These are phyloP conservation scores for Whitmania pigra DNA, from an alignment of 1,140 invertebrate species.

Conservation along the genomic window DNA sequence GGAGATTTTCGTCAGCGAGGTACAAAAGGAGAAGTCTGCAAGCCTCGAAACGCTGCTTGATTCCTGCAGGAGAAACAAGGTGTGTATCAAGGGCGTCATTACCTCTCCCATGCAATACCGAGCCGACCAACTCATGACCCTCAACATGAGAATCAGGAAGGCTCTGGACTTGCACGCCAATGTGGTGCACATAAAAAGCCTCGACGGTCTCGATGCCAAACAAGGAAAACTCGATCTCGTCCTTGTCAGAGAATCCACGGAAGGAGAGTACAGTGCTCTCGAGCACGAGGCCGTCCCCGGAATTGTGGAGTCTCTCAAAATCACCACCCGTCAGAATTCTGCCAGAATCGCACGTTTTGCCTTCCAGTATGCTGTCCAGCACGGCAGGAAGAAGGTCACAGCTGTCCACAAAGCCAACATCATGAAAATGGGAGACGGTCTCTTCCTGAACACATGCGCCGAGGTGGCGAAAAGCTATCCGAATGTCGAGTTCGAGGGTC, in stretches of 20 bases:
- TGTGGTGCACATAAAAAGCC: constrained; percentile 85
- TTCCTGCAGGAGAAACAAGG: constrained; percentile 76
- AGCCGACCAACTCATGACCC: constrained; percentile 75
- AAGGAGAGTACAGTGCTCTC: constrained; percentile 92
- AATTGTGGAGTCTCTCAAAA: constrained; percentile 93
- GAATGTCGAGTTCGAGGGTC: constrained; percentile 80
- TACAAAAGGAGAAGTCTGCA: constrained; percentile 63
- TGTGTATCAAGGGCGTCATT: constrained; percentile 90
- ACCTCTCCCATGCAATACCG: constrained; percentile 77
- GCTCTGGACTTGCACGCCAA: constrained; percentile 86
- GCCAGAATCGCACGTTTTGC: constrained; percentile 95
- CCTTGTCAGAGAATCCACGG: constrained; percentile 92
- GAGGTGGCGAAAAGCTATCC: constrained; percentile 76
- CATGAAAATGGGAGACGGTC: constrained; percentile 85
- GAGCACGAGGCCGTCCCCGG: constrained; percentile 79
- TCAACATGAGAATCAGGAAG: constrained; percentile 85
- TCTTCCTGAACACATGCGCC: constrained; percentile 76
- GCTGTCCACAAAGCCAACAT: constrained; percentile 96
- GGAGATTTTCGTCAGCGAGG: constrained; percentile 42
- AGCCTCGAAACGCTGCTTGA: constrained; percentile 77
- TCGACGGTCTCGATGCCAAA: constrained; percentile 75
- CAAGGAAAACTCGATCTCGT: constrained; percentile 88
- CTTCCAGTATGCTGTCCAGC: constrained; percentile 94
- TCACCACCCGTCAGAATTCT: constrained; percentile 84
- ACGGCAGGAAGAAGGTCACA: constrained; percentile 64